Base-by-base conservation (phyloP, 2,888 invertebrate genomes). In the Thymelicus acteon region DNA sequence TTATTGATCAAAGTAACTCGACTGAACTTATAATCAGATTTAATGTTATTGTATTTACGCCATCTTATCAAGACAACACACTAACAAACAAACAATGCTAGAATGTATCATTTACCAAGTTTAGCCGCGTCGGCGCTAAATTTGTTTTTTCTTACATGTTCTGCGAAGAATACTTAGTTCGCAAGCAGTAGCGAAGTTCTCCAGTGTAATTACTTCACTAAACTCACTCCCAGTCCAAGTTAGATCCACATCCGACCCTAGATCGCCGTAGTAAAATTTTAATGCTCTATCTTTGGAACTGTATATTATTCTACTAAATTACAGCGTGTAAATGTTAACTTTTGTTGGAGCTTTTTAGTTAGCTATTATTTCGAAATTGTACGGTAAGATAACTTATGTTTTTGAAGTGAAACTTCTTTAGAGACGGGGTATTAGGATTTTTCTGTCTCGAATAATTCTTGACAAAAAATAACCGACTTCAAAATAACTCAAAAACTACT, bases 221-320 rank as follows among this genome's bases (percentile, higher is more conserved):
- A 60, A 60, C 39, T 60, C 15, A 40, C 37, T 39, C 39, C n/a
- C n/a, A 60, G 60, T n/a, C 60, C 15, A 54, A 60, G 39, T 60
- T 60, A 60, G 54, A 54, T 54, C 60, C 37, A 60, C 40, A 60
- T 60, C 60, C 37, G n/a, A 60, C 60, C 37, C 60, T 60, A 60
- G 40, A 60, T 37, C 60, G 37, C 60, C 60, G 60, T 39, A 62
- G 47, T 52, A 39, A 52, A 64, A 64, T 39, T 52, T 64, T 64
- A 64, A 64, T 64, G 52, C 12, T 7, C 64, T 39, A 64, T 64
- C 63, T 67, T 60, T 19, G 54, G 24, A 54, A 54, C 54, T 24
- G 24, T 12, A 24, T 54, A 54, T 24, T 24, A 54, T 54, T 54
- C 54, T 54, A 54, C 54, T 54, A 54, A 54, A 54, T 54, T 54